Base-by-base conservation (phyloP, 2,113 vertebrate genomes). In the Dipodomys stephensi region DNA sequence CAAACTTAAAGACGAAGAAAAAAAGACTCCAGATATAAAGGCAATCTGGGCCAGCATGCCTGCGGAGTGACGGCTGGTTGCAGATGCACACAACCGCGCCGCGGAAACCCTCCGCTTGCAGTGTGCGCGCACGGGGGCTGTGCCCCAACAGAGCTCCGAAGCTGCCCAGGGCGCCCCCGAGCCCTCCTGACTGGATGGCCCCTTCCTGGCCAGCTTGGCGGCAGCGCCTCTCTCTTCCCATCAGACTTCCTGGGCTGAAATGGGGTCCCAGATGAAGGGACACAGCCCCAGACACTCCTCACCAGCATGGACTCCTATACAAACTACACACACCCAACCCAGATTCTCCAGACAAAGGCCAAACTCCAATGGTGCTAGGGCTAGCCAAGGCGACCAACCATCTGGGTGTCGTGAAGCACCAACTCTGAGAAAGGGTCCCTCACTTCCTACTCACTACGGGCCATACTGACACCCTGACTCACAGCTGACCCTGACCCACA, bases 231-330 rank as follows among this genome's bases (percentile, higher is more conserved):
- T 39, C 23, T 57, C 35, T 62, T 22, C 68, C 67, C 62, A 16
- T 46, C 76, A 80, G 83, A 78, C 77, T 35, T 57, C 30, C 81
- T 7, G 16, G 6, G 78, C 62, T 13, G 5, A 73, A 62, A 81
- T 0, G 23, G 44, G n/a, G 35, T 44, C 76, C 92, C 74, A 30
- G 46, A 35, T 65, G 49, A 8, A 64, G 57, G 35, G 32, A 25
- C 0, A 32, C 0, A 72, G 32, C 20, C 23, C 73, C 68, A 10
- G 28, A 30, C 0, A 0, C 27, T 3, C 78, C 28, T 46, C 39
- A 53, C 87, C 19, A 23, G 74, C 69, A 69, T 1, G 0, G 57
- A 20, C 69, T 92, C 82, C 80, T 49, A 28, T 2, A 16, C 8
- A 44, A 87, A 78, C 25, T 0, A 1, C 15, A 30, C 27, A 28